A percentile compares a stretch with the other conserved stretches of the same genome.
Evolutionary conservation across 2,113 vertebrate genomes (phyloP).

Genomic region (Todiramphus chloris): DNA sequence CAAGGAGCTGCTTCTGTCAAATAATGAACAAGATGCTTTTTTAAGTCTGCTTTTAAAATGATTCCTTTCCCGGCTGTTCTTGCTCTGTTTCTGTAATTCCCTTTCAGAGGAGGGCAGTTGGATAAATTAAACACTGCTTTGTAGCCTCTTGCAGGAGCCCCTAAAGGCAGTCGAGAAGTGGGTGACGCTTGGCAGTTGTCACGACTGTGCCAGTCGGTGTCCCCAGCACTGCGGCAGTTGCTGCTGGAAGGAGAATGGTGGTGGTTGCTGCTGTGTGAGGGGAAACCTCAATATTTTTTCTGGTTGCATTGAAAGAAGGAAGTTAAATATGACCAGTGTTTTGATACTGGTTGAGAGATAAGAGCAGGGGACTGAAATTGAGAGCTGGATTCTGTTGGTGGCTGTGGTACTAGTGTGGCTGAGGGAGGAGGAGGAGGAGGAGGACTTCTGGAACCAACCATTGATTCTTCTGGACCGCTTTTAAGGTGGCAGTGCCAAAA

Average conservation of each 20-base stretch:
- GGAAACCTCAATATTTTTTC: neutral
- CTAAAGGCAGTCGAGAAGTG: neutral
- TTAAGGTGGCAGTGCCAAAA: neutral
- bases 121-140: neutral
- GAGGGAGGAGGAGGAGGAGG: neutral
- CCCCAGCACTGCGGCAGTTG: neutral
- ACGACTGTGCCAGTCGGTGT: neutral
- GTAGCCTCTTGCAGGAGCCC: neutral
- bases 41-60: neutral
- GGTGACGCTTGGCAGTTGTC: neutral
- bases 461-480: neutral
- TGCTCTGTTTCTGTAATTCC: neutral
- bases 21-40: neutral
- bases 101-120: neutral
- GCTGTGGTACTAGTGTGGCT: neutral
- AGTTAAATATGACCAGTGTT: neutral
- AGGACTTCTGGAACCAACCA: rapidly evolving
- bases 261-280: neutral
- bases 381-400: neutral
- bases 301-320: neutral
- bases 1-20: neutral
- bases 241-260: neutral
- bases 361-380: neutral
- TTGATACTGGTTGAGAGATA: neutral
- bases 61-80: rapidly evolving